Percentiles rank a stretch among this genome's conserved stretches.
Evolutionary conservation across 2,888 invertebrate genomes (phyloP).

Genomic region (Pterostichus niger): DNA sequence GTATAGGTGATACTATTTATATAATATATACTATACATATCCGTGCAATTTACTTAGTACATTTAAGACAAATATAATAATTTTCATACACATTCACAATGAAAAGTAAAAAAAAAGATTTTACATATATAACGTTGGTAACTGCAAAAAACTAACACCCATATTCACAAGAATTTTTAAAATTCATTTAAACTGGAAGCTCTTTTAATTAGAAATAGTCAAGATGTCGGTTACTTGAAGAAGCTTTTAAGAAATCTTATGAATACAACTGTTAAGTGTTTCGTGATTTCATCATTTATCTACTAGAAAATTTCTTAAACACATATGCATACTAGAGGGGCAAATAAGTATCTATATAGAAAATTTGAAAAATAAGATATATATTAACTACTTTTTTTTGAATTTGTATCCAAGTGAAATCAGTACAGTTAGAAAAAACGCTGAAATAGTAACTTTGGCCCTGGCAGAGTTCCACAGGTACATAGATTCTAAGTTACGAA

Average conservation of each 20-base stretch:
- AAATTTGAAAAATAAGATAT: neutral
- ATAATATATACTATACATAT: conserved; percentile 77
- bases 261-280: conserved; percentile 51
- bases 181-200: conserved; percentile 55
- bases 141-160: conserved; percentile 46
- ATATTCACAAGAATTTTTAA: conserved; percentile 53
- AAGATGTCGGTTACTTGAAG: conserved; percentile 47
- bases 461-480: conserved; percentile 59
- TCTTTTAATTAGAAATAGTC: conserved; percentile 51
- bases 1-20: conserved; percentile 77
- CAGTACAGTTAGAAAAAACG: conserved; percentile 44
- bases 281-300: conserved; percentile 33
- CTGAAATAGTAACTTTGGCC: conserved; percentile 64
- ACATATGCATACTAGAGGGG: conserved; percentile 37
- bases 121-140: conserved; percentile 48
- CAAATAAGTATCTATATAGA: conserved; percentile 22
- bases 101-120: conserved; percentile 67
- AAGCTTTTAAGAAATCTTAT: conserved; percentile 53
- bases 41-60: conserved; percentile 76
- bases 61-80: conserved; percentile 68
- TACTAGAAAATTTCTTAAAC: conserved; percentile 41
- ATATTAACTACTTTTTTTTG: conserved; percentile 30
- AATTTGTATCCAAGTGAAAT: conserved; percentile 25
- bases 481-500: conserved; percentile 63
- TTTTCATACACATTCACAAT: conserved; percentile 77